Evolutionary conservation across 2,888 invertebrate species (phyloP).

Genomic region (Emmelina monodactyla): DNA sequence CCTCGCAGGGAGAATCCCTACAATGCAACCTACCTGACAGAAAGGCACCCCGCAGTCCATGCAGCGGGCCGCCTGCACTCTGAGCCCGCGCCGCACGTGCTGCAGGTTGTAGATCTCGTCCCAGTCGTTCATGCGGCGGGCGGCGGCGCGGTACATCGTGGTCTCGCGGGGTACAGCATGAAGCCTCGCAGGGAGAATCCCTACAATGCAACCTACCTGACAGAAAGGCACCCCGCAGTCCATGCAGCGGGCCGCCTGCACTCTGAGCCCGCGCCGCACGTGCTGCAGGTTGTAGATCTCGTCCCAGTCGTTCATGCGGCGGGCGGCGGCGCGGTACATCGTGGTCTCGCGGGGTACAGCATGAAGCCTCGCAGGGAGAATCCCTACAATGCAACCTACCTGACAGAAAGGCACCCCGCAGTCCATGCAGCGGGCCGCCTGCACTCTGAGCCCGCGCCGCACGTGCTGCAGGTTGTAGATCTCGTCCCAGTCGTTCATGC

Average conservation of each 20-base stretch:
- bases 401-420: conserved; percentile 95
- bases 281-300: conserved; percentile 91
- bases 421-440: conserved; percentile 96
- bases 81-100: conserved; percentile 87
- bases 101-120: conserved; percentile 92
- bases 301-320: conserved; percentile 92
- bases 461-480: conserved; percentile 90
- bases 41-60: conserved; percentile 98
- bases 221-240: conserved; percentile 96
- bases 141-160: conserved; percentile 84
- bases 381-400: no score
- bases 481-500: conserved; percentile 96
- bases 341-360: conserved; percentile 90
- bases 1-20: no score
- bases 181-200: no score
- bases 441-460: conserved; percentile 85
- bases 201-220: no score
- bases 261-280: conserved; percentile 86
- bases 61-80: conserved; percentile 90
- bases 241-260: conserved; percentile 95
- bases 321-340: conserved; percentile 85
- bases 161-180: no score
- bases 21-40: conserved; percentile 81
- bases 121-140: conserved; percentile 91
- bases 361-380: conserved; percentile 94